phyloP scores from a whole-genome alignment of 2,888 invertebrate genomes.

The Philaethria dido region DNA sequence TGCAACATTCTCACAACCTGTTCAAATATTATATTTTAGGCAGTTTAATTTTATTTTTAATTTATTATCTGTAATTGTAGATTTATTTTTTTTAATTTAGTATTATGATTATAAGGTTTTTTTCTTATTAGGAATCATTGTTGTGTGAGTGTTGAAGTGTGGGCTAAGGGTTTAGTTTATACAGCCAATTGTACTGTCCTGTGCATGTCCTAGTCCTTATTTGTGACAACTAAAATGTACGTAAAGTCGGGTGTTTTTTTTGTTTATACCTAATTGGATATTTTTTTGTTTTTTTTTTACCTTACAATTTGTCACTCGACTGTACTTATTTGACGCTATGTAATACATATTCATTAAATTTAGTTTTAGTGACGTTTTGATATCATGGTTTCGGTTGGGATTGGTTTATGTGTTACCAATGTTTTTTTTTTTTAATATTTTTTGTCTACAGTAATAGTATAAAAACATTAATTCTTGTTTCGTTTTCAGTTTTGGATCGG shows the following conservation, averaged over 20 bases:
- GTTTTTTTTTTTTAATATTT: conserved; percentile 34
- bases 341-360: conserved; percentile 24
- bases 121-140: conserved; percentile 4
- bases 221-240: conserved; percentile 60
- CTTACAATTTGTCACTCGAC: conserved; percentile 54
- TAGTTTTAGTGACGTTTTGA: conserved; percentile 55
- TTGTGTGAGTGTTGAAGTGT: conserved; percentile 51
- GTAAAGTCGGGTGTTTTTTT: conserved; percentile 54
- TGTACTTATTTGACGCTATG: conserved; percentile 47
- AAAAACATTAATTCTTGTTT: conserved; percentile 16
- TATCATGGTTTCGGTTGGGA: conserved; percentile 76
- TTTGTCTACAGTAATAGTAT: background rate
- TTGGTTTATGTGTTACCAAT: conserved; percentile 64
- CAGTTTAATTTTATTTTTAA: background rate
- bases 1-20: conserved; percentile 47
- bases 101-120: too few relatives aligned
- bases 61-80: conserved; percentile 33
- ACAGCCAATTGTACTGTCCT: conserved; percentile 62
- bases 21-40: background rate
- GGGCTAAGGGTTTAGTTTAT: conserved; percentile 56
- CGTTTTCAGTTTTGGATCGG: conserved; percentile 90
- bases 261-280: conserved; percentile 7
- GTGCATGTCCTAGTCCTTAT: conserved; percentile 69
- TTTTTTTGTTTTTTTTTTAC: conserved; percentile 10
- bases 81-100: background rate